These are phyloP conservation scores for Coregonus ussuriensis DNA, from an alignment of 2,797 vertebrate genomes.

Conservation along the genomic window DNA sequence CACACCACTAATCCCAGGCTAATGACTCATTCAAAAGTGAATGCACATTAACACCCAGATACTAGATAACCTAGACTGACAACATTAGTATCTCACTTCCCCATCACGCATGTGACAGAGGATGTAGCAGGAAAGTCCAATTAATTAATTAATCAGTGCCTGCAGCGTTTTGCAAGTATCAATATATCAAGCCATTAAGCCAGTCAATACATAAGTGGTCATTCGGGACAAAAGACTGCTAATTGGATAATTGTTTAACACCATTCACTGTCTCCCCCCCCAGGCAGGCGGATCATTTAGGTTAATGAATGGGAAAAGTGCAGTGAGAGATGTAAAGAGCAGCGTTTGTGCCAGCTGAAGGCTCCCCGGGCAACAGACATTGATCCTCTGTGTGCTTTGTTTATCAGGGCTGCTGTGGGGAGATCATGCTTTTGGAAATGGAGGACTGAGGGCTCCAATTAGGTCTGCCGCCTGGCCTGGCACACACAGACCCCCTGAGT, in stretches of 20 bases:
- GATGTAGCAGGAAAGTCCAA: no score
- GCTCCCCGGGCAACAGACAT: constrained; percentile 47
- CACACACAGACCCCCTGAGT: neutral
- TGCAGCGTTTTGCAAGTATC: constrained; percentile 2
- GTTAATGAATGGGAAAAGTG: constrained; percentile 54
- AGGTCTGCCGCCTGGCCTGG: constrained; percentile 26
- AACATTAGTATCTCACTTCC: neutral
- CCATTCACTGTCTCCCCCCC: constrained; percentile 23
- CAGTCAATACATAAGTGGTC: constrained; percentile 55
- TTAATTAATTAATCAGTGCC: no score
- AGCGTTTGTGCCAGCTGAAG: constrained; percentile 6
- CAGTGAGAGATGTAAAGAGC: constrained; percentile 15
- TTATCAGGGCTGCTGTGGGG: constrained; percentile 38
- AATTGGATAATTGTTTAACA: constrained; percentile 60
- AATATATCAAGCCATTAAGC: constrained; percentile 59
- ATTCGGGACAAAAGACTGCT: constrained; percentile 52
- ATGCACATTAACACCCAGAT: constrained; percentile 25
- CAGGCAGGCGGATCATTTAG: constrained; percentile 46
- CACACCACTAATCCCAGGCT: constrained; percentile 12
- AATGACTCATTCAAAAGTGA: constrained; percentile 5
- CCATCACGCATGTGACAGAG: neutral
- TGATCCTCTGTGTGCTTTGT: constrained; percentile 43
- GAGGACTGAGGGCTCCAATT: constrained; percentile 44
- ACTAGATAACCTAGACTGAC: constrained; percentile 22
- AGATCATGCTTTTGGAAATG: constrained; percentile 57